phyloP scores from a whole-genome alignment of 2,888 invertebrate genomes.

The Rhagonycha lutea region DNA sequence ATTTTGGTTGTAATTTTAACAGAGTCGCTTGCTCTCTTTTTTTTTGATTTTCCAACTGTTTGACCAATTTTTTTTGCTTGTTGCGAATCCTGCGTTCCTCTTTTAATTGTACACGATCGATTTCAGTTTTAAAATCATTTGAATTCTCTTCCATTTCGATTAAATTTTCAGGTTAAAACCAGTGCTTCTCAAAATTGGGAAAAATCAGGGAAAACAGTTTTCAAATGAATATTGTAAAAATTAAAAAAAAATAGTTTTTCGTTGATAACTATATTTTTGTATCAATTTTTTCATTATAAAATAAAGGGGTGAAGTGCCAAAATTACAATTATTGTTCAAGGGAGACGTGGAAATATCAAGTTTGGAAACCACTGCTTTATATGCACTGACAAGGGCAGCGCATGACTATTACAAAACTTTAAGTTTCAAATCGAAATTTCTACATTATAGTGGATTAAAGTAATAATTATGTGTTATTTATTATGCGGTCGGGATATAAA shows the following conservation, averaged over 20 bases:
- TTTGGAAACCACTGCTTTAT: no score
- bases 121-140: neutral
- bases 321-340: no score
- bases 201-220: no score
- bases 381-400: neutral
- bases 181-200: neutral
- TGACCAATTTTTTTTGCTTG: neutral
- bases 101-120: neutral
- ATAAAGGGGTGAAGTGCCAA: no score
- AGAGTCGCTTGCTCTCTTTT: neutral
- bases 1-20: slow-evolving; percentile 8
- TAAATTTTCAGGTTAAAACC: neutral
- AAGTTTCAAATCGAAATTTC: neutral
- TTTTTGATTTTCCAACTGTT: neutral
- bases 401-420: neutral
- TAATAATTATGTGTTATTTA: neutral
- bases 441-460: neutral
- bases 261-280: no score
- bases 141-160: neutral
- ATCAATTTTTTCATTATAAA: no score
- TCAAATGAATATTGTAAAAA: no score
- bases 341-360: no score
- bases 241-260: no score
- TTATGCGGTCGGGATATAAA: neutral
- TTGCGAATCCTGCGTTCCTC: neutral